Percentiles rank a stretch among this genome's conserved stretches.
Evolutionary conservation across 2,797 vertebrate genomes (phyloP).

Genomic region (Acanthurus leucopareius): DNA sequence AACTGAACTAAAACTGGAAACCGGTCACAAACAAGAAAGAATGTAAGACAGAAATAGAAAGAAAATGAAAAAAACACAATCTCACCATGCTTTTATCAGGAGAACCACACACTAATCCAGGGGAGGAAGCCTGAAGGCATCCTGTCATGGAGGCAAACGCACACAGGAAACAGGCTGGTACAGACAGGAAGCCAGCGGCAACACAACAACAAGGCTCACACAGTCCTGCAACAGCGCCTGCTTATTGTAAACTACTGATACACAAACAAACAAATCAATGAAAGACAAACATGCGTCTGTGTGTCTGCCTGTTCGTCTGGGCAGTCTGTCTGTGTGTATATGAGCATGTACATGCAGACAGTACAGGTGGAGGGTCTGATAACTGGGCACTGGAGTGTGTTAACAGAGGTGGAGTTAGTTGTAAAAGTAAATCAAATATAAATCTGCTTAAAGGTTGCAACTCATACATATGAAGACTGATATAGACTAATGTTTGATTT

Average conservation of each 20-base stretch:
- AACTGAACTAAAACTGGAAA: slow-evolving; percentile 35
- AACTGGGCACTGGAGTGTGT: no score
- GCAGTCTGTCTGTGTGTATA: slow-evolving; percentile 6
- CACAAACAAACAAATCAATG: slow-evolving; percentile 67
- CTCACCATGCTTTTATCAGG: slow-evolving; percentile 72
- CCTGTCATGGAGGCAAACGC: slow-evolving; percentile 66
- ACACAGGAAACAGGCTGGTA: slow-evolving; percentile 79
- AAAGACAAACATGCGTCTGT: slow-evolving; percentile 8
- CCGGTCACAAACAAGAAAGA: slow-evolving; percentile 8
- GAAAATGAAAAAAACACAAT: slow-evolving; percentile 30
- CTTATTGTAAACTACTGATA: slow-evolving; percentile 46
- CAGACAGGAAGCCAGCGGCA: slow-evolving; percentile 72
- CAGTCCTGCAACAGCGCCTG: slow-evolving; percentile 30
- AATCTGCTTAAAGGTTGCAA: no score
- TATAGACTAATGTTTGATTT: no score
- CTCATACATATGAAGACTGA: no score
- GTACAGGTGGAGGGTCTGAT: not conserved
- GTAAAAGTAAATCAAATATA: no score
- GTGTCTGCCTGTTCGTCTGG: slow-evolving; percentile 17
- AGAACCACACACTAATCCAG: slow-evolving; percentile 61
- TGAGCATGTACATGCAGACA: slow-evolving; percentile 26
- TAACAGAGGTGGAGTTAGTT: no score
- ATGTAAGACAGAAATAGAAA: slow-evolving; percentile 55
- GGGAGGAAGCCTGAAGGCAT: slow-evolving; percentile 74
- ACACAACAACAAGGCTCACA: slow-evolving; percentile 50